Conservation (phyloP, 1,140 invertebrate genomes). For the Mactra quadrangularis region DNA sequence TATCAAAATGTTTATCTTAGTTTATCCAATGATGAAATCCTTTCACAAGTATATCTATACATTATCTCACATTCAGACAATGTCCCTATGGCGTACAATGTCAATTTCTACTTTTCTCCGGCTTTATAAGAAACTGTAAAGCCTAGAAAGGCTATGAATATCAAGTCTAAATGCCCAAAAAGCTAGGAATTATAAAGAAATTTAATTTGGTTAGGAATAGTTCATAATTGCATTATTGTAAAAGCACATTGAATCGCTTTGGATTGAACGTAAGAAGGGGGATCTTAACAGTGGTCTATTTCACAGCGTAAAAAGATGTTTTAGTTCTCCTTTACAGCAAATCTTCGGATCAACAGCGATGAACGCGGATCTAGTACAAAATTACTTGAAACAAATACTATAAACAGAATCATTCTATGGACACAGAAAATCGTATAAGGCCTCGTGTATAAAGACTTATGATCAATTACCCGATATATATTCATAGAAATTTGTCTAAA, state of each 20-base stretch:
- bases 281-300: conserved; percentile 30
- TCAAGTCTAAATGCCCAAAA: conserved; percentile 59
- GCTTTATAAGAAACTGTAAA: conserved; percentile 57
- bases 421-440: conserved; percentile 50
- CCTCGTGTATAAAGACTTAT: conserved; percentile 16
- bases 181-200: conserved; percentile 63
- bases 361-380: conserved; percentile 51
- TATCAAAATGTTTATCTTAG: conserved; percentile 21
- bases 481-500: conserved; percentile 63
- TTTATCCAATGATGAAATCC: conserved; percentile 8
- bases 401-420: not conserved
- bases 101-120: conserved; percentile 15
- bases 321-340: conserved; percentile 61
- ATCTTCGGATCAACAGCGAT: conserved; percentile 41
- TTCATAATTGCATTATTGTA: conserved; percentile 64
- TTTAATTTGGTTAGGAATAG: conserved; percentile 64
- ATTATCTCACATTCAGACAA: conserved; percentile 16
- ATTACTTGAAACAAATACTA: conserved; percentile 52
- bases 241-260: conserved; percentile 33
- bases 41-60: not conserved
- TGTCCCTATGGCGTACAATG: conserved; percentile 18
- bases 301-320: conserved; percentile 29
- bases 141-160: conserved; percentile 49
- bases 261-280: conserved; percentile 50
- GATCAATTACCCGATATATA: conserved; percentile 64